A percentile compares a stretch with the other conserved stretches of the same genome.
phyloP scores from a whole-genome alignment of 1,140 invertebrate genomes.

The Dendrolimus kikuchii region DNA sequence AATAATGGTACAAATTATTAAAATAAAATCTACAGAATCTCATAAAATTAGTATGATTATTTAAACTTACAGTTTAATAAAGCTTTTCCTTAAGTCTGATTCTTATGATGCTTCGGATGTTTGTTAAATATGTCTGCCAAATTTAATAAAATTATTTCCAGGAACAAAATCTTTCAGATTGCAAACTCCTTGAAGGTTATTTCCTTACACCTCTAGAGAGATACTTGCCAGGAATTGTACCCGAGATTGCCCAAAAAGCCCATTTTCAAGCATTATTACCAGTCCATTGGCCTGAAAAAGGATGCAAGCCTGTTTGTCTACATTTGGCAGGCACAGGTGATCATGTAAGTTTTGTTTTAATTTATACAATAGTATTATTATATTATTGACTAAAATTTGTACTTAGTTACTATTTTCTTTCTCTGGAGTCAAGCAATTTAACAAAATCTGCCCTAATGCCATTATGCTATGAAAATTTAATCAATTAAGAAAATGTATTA shows the following conservation, averaged over 20 bases:
- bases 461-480: no score
- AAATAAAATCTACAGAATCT: no score
- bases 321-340: conserved; percentile 98
- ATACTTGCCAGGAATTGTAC: conserved; percentile 90
- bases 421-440: no score
- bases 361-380: neutral
- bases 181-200: conserved; percentile 87
- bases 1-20: no score
- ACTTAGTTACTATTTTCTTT: no score
- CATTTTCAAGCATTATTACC: conserved; percentile 91
- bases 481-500: no score
- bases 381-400: no score
- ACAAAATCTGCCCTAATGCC: no score
- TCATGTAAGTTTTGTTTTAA: conserved; percentile 78
- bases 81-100: neutral
- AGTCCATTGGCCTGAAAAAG: conserved; percentile 80
- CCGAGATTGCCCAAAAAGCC: conserved; percentile 85
- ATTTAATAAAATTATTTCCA: conserved; percentile 43
- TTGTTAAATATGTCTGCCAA: neutral
- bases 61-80: neutral
- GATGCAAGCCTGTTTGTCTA: conserved; percentile 89
- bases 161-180: conserved; percentile 85
- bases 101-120: no score
- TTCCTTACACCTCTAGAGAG: conserved; percentile 90
- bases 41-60: no score